Base-by-base conservation (phyloP, 2,113 vertebrate species). In the Entomyzon cyanotis region DNA sequence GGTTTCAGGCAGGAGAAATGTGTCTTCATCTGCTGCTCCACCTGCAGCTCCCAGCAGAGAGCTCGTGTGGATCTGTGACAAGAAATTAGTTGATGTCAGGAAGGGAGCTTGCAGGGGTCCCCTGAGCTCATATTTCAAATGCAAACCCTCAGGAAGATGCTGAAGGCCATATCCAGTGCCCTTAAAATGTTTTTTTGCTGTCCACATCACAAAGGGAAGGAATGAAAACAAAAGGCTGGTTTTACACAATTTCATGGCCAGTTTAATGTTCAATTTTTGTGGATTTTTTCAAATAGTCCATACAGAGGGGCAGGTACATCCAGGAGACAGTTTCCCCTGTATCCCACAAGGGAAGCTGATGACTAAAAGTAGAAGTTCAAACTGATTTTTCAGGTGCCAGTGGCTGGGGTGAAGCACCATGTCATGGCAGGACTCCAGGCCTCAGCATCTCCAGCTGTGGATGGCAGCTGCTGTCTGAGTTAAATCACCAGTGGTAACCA, bases 21-120 rank as follows among this genome's bases (percentile, higher is more conserved):
- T 75, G 63, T 97, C 98, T 77, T 99, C 99, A 95, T 99, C 99
- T 77, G 98, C 98, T 87, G 98, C 98, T 87, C 98, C 98, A 90
- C 98, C 98, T 14, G 98, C 96, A 55, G 99, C 98, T 86, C 99
- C 99, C 96, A 99, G 98, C 90, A 99, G 98, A 4, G 99, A 99
- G 93, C 99, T 99, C 0, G 98, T 99, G 74, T 99, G 99, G 95
- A 99, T 98, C 99, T 99, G 95, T 65, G 58, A 91, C 3, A 95
- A 49, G 76, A 49, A 82, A 87, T 71, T 4, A 39, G 21, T 49
- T 12, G 18, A 6, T 37, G 67, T 94, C 58, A 94, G 84, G 74
- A 83, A 65, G 18, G 59, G 18, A 69, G 53, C 11, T 39, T 64
- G 52, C 49, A 62, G 60, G 67, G 75, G 50, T 42, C 22, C 46